Conservation (phyloP, 2,888 invertebrate genomes). For the Vanessa cardui region DNA sequence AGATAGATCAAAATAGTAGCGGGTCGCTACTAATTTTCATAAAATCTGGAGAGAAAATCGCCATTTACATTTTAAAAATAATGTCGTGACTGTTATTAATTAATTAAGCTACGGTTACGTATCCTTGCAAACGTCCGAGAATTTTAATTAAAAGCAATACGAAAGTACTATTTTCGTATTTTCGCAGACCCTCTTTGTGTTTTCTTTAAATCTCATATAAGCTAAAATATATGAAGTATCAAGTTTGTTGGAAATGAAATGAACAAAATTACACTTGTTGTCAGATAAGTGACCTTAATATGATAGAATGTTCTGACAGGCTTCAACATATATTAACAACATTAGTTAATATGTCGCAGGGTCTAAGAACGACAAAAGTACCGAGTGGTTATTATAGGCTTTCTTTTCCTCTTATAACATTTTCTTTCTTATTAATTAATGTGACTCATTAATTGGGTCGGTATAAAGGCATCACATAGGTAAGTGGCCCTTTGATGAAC, state of each 20-base stretch:
- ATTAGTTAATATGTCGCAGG: conserved; percentile 13
- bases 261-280: conserved; percentile 21
- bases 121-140: neutral
- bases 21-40: no score
- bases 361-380: neutral
- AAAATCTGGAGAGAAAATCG: neutral
- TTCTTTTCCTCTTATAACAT: conserved; percentile 4
- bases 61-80: neutral
- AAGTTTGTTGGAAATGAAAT: conserved; percentile 10
- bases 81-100: neutral
- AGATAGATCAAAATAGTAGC: no score
- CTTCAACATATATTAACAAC: conserved; percentile 23
- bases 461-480: neutral
- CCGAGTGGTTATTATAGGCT: neutral
- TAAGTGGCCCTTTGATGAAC: neutral
- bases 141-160: conserved; percentile 6
- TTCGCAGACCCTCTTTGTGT: neutral
- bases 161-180: neutral
- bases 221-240: neutral
- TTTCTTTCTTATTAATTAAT: neutral
- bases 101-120: neutral
- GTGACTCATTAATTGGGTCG: neutral
- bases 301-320: conserved; percentile 21
- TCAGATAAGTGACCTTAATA: conserved; percentile 24
- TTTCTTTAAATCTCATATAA: neutral